Conservation (phyloP, 2,888 invertebrate species). For the Hyppa rectilinea region DNA sequence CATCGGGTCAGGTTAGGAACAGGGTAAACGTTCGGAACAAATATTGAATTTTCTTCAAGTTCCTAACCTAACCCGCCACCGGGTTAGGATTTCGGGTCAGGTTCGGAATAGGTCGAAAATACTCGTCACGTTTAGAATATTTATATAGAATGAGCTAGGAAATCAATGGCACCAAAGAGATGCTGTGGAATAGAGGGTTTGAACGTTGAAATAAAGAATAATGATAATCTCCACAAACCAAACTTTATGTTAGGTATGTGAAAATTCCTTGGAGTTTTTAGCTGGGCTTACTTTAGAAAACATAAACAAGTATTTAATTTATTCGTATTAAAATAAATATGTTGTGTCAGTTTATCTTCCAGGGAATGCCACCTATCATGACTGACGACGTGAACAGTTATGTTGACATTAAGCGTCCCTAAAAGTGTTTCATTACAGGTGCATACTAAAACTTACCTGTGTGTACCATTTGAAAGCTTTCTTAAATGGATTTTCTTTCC, state of each 20-base stretch:
- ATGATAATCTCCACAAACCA: no score
- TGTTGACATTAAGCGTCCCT: background rate
- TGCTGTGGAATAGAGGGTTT: background rate
- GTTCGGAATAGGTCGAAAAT: no score
- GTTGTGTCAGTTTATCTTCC: background rate
- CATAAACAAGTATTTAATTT: background rate
- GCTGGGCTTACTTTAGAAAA: background rate
- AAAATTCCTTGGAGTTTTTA: background rate
- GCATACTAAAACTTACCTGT: slow-evolving; percentile 71
- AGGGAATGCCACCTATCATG: background rate
- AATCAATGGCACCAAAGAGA: background rate
- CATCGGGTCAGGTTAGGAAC: no score
- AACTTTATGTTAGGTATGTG: no score
- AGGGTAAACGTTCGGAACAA: no score
- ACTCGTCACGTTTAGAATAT: background rate
- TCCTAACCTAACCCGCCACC: no score
- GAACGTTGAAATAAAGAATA: background rate
- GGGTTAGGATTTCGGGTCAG: no score
- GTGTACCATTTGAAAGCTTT: slow-evolving; percentile 87
- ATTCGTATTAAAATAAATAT: background rate
- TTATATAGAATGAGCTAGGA: background rate
- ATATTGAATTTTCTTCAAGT: no score
- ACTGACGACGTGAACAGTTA: background rate
- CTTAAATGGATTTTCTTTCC: slow-evolving; percentile 76
- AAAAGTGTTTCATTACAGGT: background rate